A percentile compares a stretch with the other conserved stretches of the same genome.
Evolutionary conservation across 2,113 vertebrate species (phyloP).

Genomic region (Climacteris rufus): DNA sequence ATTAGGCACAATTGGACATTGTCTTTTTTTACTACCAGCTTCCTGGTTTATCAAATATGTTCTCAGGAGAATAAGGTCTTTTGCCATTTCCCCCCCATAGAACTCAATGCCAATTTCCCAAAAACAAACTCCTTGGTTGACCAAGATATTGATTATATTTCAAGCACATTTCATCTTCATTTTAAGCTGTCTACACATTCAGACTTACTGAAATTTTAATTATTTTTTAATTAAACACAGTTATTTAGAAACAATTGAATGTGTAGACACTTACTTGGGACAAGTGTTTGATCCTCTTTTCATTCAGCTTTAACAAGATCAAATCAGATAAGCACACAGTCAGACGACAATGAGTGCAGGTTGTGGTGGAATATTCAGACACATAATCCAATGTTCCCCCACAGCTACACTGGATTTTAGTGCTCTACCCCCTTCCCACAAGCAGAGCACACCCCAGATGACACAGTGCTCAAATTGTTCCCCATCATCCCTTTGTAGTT

Average conservation of each 20-base stretch:
- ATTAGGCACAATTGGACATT: neutral
- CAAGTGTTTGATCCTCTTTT: neutral
- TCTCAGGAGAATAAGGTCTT: neutral
- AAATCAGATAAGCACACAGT: neutral
- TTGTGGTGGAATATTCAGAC: neutral
- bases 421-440: neutral
- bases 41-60: neutral
- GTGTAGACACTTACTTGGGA: accelerated
- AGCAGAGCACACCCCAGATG: neutral
- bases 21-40: neutral
- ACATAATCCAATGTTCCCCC: accelerated
- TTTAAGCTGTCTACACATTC: neutral
- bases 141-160: neutral
- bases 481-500: neutral
- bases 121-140: neutral
- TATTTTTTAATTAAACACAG: neutral
- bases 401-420: neutral
- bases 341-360: accelerated
- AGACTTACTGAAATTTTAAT: neutral
- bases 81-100: neutral
- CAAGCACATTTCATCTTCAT: neutral
- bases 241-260: neutral
- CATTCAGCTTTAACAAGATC: accelerated
- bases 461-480: neutral
- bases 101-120: neutral